Percentiles rank a stretch among this genome's conserved stretches.
phyloP scores from a whole-genome alignment of 2,797 vertebrate genomes.

The Decapterus maruadsi region DNA sequence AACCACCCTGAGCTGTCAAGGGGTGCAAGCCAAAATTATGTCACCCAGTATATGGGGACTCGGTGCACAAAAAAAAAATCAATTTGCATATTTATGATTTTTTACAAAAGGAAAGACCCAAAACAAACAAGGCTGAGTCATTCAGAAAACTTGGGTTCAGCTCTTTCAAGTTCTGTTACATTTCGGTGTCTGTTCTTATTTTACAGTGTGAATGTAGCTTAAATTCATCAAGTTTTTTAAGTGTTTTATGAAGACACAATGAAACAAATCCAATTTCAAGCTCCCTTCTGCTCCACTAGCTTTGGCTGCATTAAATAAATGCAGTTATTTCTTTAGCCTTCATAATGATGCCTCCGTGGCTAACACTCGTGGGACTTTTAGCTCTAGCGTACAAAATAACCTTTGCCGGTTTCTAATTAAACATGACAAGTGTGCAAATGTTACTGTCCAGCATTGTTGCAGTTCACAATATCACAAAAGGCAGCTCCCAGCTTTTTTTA shows the following conservation, averaged over 20 bases:
- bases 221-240: neutral
- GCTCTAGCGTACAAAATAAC: neutral
- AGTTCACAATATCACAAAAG: neutral
- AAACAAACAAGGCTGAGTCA: slow-evolving; percentile 42
- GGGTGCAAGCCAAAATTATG: slow-evolving; percentile 67
- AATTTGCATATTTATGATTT: slow-evolving; percentile 68
- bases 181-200: neutral
- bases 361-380: neutral
- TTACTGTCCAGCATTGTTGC: neutral
- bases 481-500: neutral
- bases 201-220: neutral
- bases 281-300: neutral
- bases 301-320: neutral
- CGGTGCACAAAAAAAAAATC: slow-evolving; percentile 29
- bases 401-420: neutral
- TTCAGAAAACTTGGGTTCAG: slow-evolving; percentile 2
- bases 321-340: neutral
- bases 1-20: slow-evolving; percentile 62
- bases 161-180: neutral
- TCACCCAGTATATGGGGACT: slow-evolving; percentile 53
- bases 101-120: slow-evolving; percentile 34
- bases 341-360: neutral
- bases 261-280: neutral
- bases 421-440: neutral
- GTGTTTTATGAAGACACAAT: neutral